Evolutionary conservation across 2,797 vertebrate genomes (phyloP).

Genomic region (Melanotaenia trifasciata): DNA sequence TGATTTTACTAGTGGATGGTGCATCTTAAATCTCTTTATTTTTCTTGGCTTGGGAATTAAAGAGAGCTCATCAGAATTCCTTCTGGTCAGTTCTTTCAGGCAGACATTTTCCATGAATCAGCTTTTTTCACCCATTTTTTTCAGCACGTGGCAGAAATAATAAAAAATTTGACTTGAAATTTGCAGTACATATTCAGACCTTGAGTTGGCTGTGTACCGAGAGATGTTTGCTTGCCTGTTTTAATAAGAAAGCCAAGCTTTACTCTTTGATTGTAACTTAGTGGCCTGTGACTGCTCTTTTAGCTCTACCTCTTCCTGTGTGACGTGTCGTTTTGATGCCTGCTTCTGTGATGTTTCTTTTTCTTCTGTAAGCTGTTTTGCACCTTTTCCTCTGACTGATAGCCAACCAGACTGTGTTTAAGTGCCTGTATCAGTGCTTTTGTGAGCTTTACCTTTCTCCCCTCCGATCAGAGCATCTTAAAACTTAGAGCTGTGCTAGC

Average conservation of each 20-base stretch:
- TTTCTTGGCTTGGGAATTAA: slow-evolving; percentile 61
- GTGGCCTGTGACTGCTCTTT: slow-evolving; percentile 62
- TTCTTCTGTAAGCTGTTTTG: slow-evolving; percentile 59
- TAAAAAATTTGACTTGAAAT: background rate
- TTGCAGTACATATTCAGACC: background rate
- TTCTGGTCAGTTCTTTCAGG: slow-evolving; percentile 46
- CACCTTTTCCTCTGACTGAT: slow-evolving; percentile 48
- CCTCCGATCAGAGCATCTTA: slow-evolving; percentile 81
- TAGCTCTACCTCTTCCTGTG: slow-evolving; percentile 57
- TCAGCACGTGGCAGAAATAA: background rate
- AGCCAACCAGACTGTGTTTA: slow-evolving; percentile 56
- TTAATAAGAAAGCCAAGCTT: slow-evolving; percentile 57
- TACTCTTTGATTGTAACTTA: slow-evolving; percentile 60
- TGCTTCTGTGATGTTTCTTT: slow-evolving; percentile 64
- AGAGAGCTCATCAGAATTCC: slow-evolving; percentile 34
- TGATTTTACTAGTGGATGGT: slow-evolving; percentile 45
- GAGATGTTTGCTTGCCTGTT: slow-evolving; percentile 53
- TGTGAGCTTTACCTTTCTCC: slow-evolving; percentile 87
- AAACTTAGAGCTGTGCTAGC: slow-evolving; percentile 65
- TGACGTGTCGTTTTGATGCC: slow-evolving; percentile 64
- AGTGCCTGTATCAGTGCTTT: slow-evolving; percentile 76
- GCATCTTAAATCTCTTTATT: slow-evolving; percentile 55
- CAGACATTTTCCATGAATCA: slow-evolving; percentile 20
- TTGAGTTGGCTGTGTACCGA: background rate
- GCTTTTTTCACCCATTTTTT: background rate